Evolutionary conservation across 2,888 invertebrate genomes (phyloP).

Genomic region (Notocelia uddmanniana): DNA sequence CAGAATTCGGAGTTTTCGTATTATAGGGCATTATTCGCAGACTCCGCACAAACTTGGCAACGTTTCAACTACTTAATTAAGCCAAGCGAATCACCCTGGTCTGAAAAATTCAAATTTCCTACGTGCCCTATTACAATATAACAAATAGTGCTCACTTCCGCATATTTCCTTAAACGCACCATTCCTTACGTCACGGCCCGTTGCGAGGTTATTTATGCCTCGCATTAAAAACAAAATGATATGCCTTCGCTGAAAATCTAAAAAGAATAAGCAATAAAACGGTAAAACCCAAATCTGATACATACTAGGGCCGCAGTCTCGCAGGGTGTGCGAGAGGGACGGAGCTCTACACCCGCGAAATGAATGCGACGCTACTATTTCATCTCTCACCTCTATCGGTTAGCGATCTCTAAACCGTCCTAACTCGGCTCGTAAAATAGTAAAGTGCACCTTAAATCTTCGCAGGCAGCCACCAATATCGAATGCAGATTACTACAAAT

Average conservation of each 20-base stretch:
- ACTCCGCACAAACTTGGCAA: slow-evolving; percentile 47
- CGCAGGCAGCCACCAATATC: slow-evolving; percentile 68
- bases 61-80: slow-evolving; percentile 56
- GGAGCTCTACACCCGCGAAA: slow-evolving; percentile 78
- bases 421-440: slow-evolving; percentile 75
- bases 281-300: slow-evolving; percentile 86
- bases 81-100: slow-evolving; percentile 44
- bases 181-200: slow-evolving; percentile 80
- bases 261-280: slow-evolving; percentile 87
- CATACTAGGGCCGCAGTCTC: slow-evolving; percentile 82
- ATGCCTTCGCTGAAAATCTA: slow-evolving; percentile 86
- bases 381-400: slow-evolving; percentile 86
- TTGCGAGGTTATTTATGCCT: slow-evolving; percentile 80
- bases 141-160: slow-evolving; percentile 75
- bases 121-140: slow-evolving; percentile 53
- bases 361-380: slow-evolving; percentile 85
- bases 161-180: slow-evolving; percentile 77
- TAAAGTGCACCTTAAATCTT: slow-evolving; percentile 72
- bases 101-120: slow-evolving; percentile 50
- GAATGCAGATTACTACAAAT: slow-evolving; percentile 83
- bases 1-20: slow-evolving; percentile 38
- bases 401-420: slow-evolving; percentile 82
- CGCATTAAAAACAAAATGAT: slow-evolving; percentile 86
- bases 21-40: slow-evolving; percentile 30
- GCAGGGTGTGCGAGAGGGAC: slow-evolving; percentile 78